Percentiles rank a stretch among this genome's conserved stretches.
phyloP scores from a whole-genome alignment of 2,113 vertebrate genomes.

The Entomyzon cyanotis region DNA sequence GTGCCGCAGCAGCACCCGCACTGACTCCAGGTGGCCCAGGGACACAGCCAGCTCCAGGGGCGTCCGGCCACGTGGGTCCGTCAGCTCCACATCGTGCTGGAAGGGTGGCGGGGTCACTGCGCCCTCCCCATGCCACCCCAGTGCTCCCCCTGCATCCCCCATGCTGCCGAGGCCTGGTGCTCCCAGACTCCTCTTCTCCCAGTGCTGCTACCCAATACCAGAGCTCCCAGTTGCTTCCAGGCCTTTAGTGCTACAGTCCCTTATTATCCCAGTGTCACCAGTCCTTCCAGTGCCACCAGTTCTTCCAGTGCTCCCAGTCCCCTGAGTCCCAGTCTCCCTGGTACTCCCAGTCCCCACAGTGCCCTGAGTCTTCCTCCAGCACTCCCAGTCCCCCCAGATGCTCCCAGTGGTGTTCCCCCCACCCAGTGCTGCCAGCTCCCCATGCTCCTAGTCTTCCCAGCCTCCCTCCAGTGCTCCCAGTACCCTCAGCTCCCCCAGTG shows the following conservation, averaged over 20 bases:
- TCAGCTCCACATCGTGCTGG: slow-evolving; percentile 85
- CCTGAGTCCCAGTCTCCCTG: too few species aligned
- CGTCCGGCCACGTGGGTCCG: slow-evolving; percentile 88
- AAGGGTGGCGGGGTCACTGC: neutral
- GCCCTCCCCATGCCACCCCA: neutral
- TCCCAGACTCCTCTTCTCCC: neutral
- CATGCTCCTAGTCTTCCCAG: too few species aligned
- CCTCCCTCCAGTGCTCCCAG: too few species aligned
- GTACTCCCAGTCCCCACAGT: neutral
- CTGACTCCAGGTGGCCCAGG: slow-evolving; percentile 90
- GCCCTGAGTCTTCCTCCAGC: neutral
- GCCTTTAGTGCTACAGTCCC: neutral
- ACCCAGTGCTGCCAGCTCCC: too few species aligned
- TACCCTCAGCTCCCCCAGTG: neutral
- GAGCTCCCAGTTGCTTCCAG: neutral
- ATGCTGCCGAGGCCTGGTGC: neutral
- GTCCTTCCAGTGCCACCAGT: neutral
- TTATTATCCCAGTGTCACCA: neutral
- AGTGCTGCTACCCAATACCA: neutral
- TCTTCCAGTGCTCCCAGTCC: neutral
- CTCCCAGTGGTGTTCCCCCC: too few species aligned
- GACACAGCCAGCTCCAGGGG: slow-evolving; percentile 91
- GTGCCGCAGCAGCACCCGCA: slow-evolving; percentile 87
- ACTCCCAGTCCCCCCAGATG: too few species aligned
- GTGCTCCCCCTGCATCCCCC: accelerated